Conservation (phyloP, 2,888 invertebrate genomes). For the Drosophila paracracens region DNA sequence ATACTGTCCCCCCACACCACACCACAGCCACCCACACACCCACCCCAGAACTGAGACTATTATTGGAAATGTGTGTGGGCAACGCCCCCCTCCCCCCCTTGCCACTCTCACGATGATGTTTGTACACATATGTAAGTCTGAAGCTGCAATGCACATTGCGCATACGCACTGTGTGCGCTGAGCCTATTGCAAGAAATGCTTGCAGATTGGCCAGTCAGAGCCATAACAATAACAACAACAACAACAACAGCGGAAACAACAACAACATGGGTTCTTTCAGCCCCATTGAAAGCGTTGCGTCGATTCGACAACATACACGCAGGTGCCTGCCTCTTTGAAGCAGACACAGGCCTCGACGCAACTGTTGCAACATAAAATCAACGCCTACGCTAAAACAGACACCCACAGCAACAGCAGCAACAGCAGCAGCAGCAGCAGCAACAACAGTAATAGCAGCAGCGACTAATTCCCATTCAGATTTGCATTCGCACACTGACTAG, state of each 20-base stretch:
- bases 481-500: background rate
- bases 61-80: conserved; percentile 7
- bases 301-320: conserved; percentile 22
- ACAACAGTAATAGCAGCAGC: background rate
- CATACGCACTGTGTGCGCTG: conserved; percentile 75
- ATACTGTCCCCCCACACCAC: conserved; percentile 29
- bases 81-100: background rate
- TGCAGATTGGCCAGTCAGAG: conserved; percentile 73
- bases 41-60: background rate
- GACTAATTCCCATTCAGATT: conserved; percentile 27
- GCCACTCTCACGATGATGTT: background rate
- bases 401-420: conserved; percentile 8
- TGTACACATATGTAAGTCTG: conserved; percentile 5
- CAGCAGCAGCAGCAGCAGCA: background rate
- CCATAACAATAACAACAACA: conserved; percentile 24
- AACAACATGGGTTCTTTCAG: background rate
- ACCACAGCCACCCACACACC: background rate
- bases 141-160: conserved; percentile 65
- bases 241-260: background rate
- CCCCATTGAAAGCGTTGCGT: conserved; percentile 42
- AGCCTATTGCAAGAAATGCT: conserved; percentile 78
- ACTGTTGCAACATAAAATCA: conserved; percentile 34
- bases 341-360: conserved; percentile 13
- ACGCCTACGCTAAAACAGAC: conserved; percentile 13
- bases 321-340: conserved; percentile 20